phyloP scores from a whole-genome alignment of 2,888 invertebrate species.

The Tiliacea aurago region DNA sequence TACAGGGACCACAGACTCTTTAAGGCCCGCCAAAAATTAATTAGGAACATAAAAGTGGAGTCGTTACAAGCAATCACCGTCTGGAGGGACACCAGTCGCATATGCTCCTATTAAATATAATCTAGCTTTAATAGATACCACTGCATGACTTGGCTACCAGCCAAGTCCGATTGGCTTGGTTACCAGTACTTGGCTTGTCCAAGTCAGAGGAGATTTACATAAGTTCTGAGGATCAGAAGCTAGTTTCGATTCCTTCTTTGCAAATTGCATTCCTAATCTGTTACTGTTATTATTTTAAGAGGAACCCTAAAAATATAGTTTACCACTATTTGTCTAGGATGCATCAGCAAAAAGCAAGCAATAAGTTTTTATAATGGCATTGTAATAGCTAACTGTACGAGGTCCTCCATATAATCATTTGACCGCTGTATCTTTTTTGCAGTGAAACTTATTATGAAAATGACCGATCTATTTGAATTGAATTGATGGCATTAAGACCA shows the following conservation, averaged over 20 bases:
- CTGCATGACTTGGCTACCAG: not conserved
- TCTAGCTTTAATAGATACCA: not conserved
- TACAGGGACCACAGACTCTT: too few relatives aligned
- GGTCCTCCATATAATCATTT: not conserved
- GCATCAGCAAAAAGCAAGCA: conserved; percentile 44
- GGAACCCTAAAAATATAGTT: conserved; percentile 34
- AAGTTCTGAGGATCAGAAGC: not conserved
- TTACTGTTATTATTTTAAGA: not conserved
- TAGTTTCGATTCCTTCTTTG: not conserved
- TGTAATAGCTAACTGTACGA: conserved; percentile 26
- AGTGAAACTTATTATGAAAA: not conserved
- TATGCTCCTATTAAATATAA: not conserved
- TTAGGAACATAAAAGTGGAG: not conserved
- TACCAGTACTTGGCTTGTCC: not conserved
- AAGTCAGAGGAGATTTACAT: not conserved
- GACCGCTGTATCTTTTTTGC: conserved; percentile 26
- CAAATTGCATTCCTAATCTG: not conserved
- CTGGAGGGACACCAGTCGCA: too few relatives aligned
- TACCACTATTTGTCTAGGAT: conserved; percentile 37
- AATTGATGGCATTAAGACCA: not conserved
- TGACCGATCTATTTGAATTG: not conserved
- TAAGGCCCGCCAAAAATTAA: not conserved
- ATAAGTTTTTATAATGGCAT: conserved; percentile 51
- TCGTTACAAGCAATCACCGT: not conserved
- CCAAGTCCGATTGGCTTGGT: not conserved